Percentiles rank a stretch among this genome's conserved stretches.
Evolutionary conservation across 2,113 vertebrate genomes (phyloP).

Genomic region (Apaloderma vittatum): DNA sequence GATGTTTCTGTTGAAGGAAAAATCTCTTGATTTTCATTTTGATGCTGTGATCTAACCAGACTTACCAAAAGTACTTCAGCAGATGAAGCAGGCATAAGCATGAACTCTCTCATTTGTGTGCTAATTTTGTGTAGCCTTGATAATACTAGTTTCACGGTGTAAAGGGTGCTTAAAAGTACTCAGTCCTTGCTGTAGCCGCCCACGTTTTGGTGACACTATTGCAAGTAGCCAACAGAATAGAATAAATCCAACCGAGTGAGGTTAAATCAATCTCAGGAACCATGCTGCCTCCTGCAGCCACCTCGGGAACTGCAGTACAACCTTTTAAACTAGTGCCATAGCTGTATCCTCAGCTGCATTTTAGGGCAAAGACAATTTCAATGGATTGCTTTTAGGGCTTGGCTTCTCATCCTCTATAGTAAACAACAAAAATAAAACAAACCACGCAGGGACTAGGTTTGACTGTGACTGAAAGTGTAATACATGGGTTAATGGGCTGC

Average conservation of each 20-base stretch:
- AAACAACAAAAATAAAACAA: not conserved
- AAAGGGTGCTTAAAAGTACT: not conserved
- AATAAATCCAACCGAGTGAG: too few relatives aligned
- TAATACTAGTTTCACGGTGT: not conserved
- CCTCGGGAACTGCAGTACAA: not conserved
- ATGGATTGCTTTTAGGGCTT: not conserved
- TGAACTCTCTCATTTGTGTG: not conserved
- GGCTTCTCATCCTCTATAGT: not conserved
- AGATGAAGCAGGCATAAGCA: not conserved
- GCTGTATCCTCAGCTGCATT: too few relatives aligned
- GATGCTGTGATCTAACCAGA: not conserved
- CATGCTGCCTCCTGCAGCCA: not conserved
- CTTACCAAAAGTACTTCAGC: not conserved
- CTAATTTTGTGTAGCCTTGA: not conserved
- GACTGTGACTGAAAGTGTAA: not conserved
- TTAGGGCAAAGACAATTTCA: not conserved
- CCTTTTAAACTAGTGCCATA: not conserved
- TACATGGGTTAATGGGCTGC: not conserved
- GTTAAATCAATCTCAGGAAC: not conserved
- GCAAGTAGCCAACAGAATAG: not conserved
- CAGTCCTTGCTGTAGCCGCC: not conserved
- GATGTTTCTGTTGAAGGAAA: not conserved
- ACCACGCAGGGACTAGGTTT: not conserved
- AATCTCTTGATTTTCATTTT: not conserved
- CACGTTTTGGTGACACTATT: rapidly evolving